Percentiles rank a stretch among this genome's conserved stretches.
Evolutionary conservation across 2,888 invertebrate species (phyloP).

Genomic region (Metalampra italica): DNA sequence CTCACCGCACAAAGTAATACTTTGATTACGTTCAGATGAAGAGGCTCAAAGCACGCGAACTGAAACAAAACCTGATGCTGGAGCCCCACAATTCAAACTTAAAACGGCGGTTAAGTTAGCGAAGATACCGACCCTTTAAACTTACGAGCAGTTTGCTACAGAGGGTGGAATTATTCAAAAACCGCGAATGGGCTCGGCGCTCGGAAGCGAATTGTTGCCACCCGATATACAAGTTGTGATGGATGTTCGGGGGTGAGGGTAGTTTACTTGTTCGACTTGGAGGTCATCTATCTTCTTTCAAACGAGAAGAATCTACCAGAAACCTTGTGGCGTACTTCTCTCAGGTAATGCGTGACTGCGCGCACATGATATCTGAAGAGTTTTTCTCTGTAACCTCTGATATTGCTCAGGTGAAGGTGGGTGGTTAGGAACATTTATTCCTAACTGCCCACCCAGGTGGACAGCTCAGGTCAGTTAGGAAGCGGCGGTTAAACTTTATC

Average conservation of each 20-base stretch:
- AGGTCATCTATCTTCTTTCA: neutral
- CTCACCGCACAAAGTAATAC: neutral
- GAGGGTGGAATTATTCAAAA: slow-evolving; percentile 11
- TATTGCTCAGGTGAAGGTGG: no score
- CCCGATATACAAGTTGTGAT: slow-evolving; percentile 5
- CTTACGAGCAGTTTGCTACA: slow-evolving; percentile 11
- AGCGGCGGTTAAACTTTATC: no score
- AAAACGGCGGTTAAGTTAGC: slow-evolving; percentile 22
- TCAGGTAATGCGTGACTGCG: no score
- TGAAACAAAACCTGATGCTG: slow-evolving; percentile 11
- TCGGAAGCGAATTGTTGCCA: slow-evolving; percentile 10
- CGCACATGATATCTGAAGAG: no score
- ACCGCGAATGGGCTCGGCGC: slow-evolving; percentile 9
- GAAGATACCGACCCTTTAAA: slow-evolving; percentile 14
- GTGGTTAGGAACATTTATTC: no score
- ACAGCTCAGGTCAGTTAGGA: no score
- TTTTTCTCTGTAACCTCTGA: no score
- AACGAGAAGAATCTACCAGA: no score
- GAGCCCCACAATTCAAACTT: slow-evolving; percentile 23
- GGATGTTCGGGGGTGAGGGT: neutral
- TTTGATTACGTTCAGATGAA: neutral
- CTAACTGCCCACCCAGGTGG: no score
- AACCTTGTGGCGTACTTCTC: no score
- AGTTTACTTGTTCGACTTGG: no score
- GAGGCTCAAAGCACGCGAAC: neutral